Percentiles rank a stretch among this genome's conserved stretches.
Conservation (phyloP, 2,888 invertebrate species). For the Drosophila testacea region DNA sequence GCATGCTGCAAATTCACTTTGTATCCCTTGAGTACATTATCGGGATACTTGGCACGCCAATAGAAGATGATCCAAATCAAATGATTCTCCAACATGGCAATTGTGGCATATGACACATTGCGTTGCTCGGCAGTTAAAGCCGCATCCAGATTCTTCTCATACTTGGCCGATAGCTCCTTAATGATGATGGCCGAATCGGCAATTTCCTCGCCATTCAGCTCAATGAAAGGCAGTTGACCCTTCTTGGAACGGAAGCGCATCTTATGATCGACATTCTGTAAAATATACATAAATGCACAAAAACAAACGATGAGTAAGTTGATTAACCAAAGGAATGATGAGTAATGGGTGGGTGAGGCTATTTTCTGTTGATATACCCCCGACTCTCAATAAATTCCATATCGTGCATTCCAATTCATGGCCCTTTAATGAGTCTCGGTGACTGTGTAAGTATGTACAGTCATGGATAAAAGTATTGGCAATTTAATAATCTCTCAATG, state of each 20-base stretch:
- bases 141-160: slow-evolving; percentile 93
- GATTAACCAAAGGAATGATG: slow-evolving; percentile 27
- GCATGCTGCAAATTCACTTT: slow-evolving; percentile 96
- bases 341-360: slow-evolving; percentile 46
- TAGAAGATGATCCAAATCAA: slow-evolving; percentile 95
- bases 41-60: slow-evolving; percentile 97
- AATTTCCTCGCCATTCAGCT: slow-evolving; percentile 97
- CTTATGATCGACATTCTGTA: slow-evolving; percentile 97
- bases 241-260: slow-evolving; percentile 97
- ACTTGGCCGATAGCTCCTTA: slow-evolving; percentile 93
- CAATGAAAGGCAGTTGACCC: slow-evolving; percentile 97
- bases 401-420: slow-evolving; percentile 54
- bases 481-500: too few species aligned
- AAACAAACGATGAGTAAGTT: slow-evolving; percentile 39
- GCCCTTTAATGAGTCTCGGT: slow-evolving; percentile 1
- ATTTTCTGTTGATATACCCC: slow-evolving; percentile 23
- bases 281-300: slow-evolving; percentile 5
- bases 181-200: slow-evolving; percentile 96
- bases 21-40: slow-evolving; percentile 94
- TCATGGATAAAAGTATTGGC: too few species aligned
- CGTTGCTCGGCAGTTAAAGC: slow-evolving; percentile 93
- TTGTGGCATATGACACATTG: slow-evolving; percentile 95
- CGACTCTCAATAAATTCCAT: slow-evolving; percentile 30
- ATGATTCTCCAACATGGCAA: slow-evolving; percentile 97
- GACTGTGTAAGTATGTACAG: neutral